Percentiles rank a stretch among this genome's conserved stretches.
These are phyloP conservation scores for Diadegma fenestrale DNA, from an alignment of 2,888 invertebrate genomes.

Conservation along the genomic window DNA sequence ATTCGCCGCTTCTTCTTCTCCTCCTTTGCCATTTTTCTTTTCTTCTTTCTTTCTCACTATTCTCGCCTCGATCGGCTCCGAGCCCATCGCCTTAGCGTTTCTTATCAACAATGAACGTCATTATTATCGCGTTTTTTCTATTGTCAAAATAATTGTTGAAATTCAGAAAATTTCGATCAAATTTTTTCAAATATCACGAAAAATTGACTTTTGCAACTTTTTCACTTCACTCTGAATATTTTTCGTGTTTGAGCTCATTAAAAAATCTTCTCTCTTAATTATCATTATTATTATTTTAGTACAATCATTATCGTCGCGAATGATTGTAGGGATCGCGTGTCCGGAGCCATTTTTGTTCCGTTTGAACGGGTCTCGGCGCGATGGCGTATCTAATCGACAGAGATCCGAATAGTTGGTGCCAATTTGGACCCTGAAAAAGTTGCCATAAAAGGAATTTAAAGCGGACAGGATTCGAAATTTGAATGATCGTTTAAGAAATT, in stretches of 20 bases:
- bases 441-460: too few relatives aligned
- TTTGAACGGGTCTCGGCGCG: constrained; percentile 74
- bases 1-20: constrained; percentile 81
- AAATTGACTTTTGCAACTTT: too few relatives aligned
- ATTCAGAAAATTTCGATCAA: too few relatives aligned
- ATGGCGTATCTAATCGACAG: constrained; percentile 67
- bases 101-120: constrained; percentile 50
- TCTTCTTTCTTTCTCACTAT: constrained; percentile 61
- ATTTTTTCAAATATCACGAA: too few relatives aligned
- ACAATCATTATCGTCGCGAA: constrained; percentile 67
- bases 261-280: not conserved
- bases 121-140: constrained; percentile 8
- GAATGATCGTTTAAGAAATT: not conserved
- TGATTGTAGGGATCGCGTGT: constrained; percentile 57
- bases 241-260: not conserved
- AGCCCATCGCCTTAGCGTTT: constrained; percentile 55
- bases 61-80: constrained; percentile 64
- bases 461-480: too few relatives aligned
- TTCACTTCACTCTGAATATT: too few relatives aligned
- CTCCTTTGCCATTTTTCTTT: constrained; percentile 55
- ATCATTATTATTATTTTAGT: not conserved
- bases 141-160: constrained; percentile 3
- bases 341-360: constrained; percentile 80
- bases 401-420: not conserved
- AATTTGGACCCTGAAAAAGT: not conserved